Evolutionary conservation across 2,113 vertebrate species (phyloP), one percentile per base, ranked within the genome.

Genomic region (Columba livia): DNA sequence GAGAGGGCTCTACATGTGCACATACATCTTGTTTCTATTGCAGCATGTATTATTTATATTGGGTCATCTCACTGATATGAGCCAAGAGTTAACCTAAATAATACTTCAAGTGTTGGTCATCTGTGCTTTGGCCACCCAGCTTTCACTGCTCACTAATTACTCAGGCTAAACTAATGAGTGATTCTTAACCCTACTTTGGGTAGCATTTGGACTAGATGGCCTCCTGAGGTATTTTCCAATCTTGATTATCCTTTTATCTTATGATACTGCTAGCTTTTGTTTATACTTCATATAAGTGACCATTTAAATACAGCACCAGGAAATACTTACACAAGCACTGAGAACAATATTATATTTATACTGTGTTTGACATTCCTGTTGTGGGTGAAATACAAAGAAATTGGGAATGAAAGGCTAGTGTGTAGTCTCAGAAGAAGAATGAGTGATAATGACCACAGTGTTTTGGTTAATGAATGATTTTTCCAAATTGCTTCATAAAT

Each of bases 1-100:
- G 38, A 58, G 34, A 26, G 9, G 9, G n/a, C 21, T 90, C 21
- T 40, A 53, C 14, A 4, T 0, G 0, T 8, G 15, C 15, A 60
- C 5, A 38, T 47, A 34, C 3, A 11, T 28, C 60, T 26, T 81
- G 10, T 75, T 91, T 82, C 32, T 8, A 12, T 79, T 75, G 66
- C 53, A 84, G 32, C 4, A 15, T 34, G 7, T 86, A 13, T 47
- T 74, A 32, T 31, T 90, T 83, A 12, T 73, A 15, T 78, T 83
- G 50, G 15, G 12, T 88, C 18, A 29, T 65, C 40, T 88, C n/a
- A 36, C 34, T 81, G 15, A 60, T 91, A 91, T 8, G 15, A 85
- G n/a, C 11, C 23, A 34, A 25, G 32, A 40, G 31, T 89, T 87
- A 78, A 61, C 65, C 24, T 78, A 72, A 67, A 48, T 85, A 40